Evolutionary conservation across 2,113 vertebrate species (phyloP).

Genomic region (Barbus barbus): DNA sequence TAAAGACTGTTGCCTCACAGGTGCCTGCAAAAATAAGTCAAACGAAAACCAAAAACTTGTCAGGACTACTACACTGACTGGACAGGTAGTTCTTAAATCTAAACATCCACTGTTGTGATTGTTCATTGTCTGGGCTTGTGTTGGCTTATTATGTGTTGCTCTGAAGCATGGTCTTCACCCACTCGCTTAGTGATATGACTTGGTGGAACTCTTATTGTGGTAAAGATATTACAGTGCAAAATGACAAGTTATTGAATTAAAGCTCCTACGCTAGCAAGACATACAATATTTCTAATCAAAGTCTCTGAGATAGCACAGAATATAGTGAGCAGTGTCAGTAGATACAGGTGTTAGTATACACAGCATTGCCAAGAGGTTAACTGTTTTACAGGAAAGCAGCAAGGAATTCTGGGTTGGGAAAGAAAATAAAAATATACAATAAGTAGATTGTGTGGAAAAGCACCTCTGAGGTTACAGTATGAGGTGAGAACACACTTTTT

Average conservation of each 20-base stretch:
- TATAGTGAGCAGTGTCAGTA: conserved; percentile 41
- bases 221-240: conserved; percentile 44
- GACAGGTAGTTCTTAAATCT: not conserved
- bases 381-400: conserved; percentile 46
- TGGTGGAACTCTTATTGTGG: not conserved
- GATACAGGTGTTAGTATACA: conserved; percentile 49
- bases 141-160: not conserved
- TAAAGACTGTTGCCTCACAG: not conserved
- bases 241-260: conserved; percentile 38
- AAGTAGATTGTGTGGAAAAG: not conserved
- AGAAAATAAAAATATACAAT: conserved; percentile 19
- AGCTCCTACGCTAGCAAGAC: conserved; percentile 40
- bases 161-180: not conserved
- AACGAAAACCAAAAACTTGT: not conserved
- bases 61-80: not conserved
- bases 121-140: not conserved
- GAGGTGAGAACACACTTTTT: conserved; percentile 21
- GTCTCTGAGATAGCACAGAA: conserved; percentile 43
- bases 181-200: not conserved
- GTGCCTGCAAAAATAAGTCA: not conserved
- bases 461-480: conserved; percentile 48
- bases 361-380: conserved; percentile 31
- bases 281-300: conserved; percentile 45
- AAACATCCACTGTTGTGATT: not conserved
- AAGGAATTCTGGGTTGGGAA: conserved; percentile 34